Evolutionary conservation across 2,113 vertebrate species (phyloP).

Genomic region (Bos taurus): ARS-UCD2.0 NC_037340.1:76508501-76509000

Average conservation of each 20-base stretch:
- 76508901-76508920: background rate
- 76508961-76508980: background rate
- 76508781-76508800: background rate
- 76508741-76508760: background rate
- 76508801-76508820: background rate
- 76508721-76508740: conserved; percentile 34
- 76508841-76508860: background rate
- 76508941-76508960: background rate
- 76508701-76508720: conserved; percentile 13
- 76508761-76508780: background rate
- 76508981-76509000: background rate
- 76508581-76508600: background rate
- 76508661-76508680: conserved; percentile 45
- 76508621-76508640: conserved; percentile 54
- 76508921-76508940: background rate
- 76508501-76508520: background rate
- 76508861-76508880: background rate
- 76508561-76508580: background rate
- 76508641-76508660: conserved; percentile 48
- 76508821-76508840: background rate
- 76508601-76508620: conserved; percentile 12
- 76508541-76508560: background rate
- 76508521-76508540: background rate
- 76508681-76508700: background rate
- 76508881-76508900: background rate